phyloP scores from a whole-genome alignment of 1,140 invertebrate species.

The Lepidostoma basale region DNA sequence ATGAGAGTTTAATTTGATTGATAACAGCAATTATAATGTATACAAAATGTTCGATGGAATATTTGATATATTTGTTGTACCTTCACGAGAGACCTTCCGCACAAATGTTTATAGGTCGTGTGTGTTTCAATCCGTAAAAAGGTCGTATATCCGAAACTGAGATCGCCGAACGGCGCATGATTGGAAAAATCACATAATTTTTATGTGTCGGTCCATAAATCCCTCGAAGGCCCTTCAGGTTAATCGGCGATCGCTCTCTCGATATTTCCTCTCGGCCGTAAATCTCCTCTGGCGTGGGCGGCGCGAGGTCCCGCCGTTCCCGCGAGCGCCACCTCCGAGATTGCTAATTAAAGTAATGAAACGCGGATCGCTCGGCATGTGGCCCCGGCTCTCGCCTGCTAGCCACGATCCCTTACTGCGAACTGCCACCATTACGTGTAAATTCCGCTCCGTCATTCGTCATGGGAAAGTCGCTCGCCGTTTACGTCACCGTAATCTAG shows the following conservation, averaged over 20 bases:
- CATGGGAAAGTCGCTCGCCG: too few species aligned
- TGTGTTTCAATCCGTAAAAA: conserved; percentile 13
- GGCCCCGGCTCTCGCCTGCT: not conserved
- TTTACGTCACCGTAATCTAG: too few species aligned
- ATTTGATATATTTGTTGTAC: too few species aligned
- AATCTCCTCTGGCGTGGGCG: conserved; percentile 7
- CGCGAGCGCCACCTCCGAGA: not conserved
- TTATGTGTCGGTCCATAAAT: conserved; percentile 20
- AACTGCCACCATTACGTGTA: too few species aligned
- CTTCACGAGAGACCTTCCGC: too few species aligned
- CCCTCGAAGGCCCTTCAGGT: conserved; percentile 20
- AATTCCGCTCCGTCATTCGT: too few species aligned
- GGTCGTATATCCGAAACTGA: not conserved
- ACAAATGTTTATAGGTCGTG: too few species aligned
- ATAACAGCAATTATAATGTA: too few species aligned
- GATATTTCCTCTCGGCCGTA: not conserved
- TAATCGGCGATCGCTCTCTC: conserved; percentile 10
- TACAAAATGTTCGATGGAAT: too few species aligned
- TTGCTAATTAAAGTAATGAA: conserved; percentile 7
- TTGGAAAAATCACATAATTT: conserved; percentile 17
- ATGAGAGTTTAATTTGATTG: too few species aligned
- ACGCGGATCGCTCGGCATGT: not conserved
- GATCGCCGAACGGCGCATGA: not conserved
- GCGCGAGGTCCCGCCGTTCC: not conserved
- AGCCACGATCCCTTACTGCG: not conserved